These are phyloP conservation scores for Zaprionus bogoriensis DNA, from an alignment of 2,888 invertebrate genomes.

Conservation along the genomic window DNA sequence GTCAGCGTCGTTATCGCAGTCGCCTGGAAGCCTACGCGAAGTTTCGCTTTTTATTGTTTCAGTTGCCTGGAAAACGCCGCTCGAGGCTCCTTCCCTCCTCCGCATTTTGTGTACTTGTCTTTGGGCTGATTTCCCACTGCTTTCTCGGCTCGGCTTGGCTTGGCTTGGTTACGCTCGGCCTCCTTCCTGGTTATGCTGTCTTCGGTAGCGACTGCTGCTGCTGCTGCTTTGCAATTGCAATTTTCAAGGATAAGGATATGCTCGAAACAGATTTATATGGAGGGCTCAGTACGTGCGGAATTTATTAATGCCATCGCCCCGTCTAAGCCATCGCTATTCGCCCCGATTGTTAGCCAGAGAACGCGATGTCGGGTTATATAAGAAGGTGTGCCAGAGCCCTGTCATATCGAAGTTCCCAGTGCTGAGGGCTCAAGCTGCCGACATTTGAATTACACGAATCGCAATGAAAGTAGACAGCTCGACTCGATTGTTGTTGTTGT, in stretches of 20 bases:
- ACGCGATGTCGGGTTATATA: slow-evolving; percentile 65
- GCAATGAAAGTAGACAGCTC: slow-evolving; percentile 41
- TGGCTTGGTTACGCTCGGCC: slow-evolving; percentile 6
- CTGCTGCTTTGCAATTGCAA: slow-evolving; percentile 68
- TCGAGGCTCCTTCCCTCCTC: slow-evolving; percentile 1
- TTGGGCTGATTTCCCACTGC: too few relatives aligned
- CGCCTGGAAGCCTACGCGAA: slow-evolving; percentile 56
- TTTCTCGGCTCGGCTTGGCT: too few relatives aligned
- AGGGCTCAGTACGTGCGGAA: slow-evolving; percentile 69
- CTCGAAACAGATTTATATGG: slow-evolving; percentile 72
- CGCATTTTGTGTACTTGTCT: neutral
- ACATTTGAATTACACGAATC: slow-evolving; percentile 51
- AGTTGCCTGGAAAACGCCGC: slow-evolving; percentile 53
- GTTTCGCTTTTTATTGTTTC: slow-evolving; percentile 51
- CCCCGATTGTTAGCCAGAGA: too few relatives aligned
- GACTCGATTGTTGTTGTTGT: slow-evolving; percentile 1
- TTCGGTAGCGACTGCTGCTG: slow-evolving; percentile 16
- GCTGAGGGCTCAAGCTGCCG: slow-evolving; percentile 23
- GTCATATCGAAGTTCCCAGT: slow-evolving; percentile 53
- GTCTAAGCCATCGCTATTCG: slow-evolving; percentile 1
- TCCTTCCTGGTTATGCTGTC: neutral
- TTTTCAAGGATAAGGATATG: slow-evolving; percentile 78
- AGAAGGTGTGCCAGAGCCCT: slow-evolving; percentile 37
- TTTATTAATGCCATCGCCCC: slow-evolving; percentile 66
- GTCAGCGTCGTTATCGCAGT: slow-evolving; percentile 14